Base-by-base conservation (phyloP, 2,888 invertebrate genomes). In the Phaonia tiefii region DNA sequence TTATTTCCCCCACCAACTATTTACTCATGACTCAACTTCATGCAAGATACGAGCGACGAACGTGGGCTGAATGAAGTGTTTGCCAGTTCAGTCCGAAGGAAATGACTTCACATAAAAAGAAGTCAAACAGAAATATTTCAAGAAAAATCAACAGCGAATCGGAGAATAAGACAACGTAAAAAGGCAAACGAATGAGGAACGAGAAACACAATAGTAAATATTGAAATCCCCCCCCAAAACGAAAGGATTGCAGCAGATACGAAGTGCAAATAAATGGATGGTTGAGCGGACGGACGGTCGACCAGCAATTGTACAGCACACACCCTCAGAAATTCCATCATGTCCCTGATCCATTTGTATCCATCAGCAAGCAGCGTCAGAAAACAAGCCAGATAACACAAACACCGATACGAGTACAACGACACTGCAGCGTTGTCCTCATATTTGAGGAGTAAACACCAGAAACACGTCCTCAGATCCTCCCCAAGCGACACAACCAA, bases 191-290 rank as follows among this genome's bases (percentile, higher is more conserved):
- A 44, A 39, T 56, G 31, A 31, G 31, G 8, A 5, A 31, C 3
- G 4, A 31, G 8, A 3, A 31, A 5, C 31, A 31, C 31, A 31
- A 31, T 8, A 31, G 31, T 8, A 3, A 31, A 31, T 8, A 5
- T 5, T 31, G 8, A 5, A 42, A 73, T 54, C 31, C 73, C 73
- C 76, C 72, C 75, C 63, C 74, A 54, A 46, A 72, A 72, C 74
- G 81, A 81, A 81, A 81, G 81, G 81, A 81, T 81, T 81, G 81
- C 71, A 60, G 46, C 72, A 54, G 46, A 70, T 17, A 63, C 42
- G 63, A 42, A 63, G 37, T 22, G 20, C 39, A 42, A 63, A 63
- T 39, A 63, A 63, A 60, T 60, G 60, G 60, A 0, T 17, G 1
- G 37, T 37, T 26, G 20, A 37, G 39, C 17, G 39, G 20, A 42